Evolutionary conservation across 2,888 invertebrate genomes (phyloP), one percentile per base, ranked within the genome.

Genomic region (Synergus laeviventris): DNA sequence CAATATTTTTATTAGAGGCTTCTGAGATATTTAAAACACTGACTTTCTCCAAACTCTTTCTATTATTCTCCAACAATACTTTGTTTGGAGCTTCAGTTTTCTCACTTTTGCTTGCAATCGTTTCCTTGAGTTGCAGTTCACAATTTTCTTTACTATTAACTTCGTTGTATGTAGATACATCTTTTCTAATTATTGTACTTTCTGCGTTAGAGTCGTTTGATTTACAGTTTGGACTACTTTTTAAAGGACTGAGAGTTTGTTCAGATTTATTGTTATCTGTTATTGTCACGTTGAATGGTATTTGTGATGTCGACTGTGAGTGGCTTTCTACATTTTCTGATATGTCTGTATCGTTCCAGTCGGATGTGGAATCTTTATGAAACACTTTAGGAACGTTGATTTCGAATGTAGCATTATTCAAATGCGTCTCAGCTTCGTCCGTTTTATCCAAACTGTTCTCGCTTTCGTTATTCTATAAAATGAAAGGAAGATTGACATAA

Each of bases 251-350:
- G 54, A 61, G 54, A 38, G 76, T 74, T 62, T 83, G 59, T 9
- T 82, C 77, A 39, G 75, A 81, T 49, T 82, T 86, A 78, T 88
- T 89, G 60, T 89, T 88, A 76, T 88, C 88, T 12, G 86, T 87
- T 89, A 90, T 89, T 84, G 89, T 90, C 84, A 87, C 88, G 77
- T 90, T 90, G 81, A 89, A 87, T 76, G 90, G 89, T 77, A 87
- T 81, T 75, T 87, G 85, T 49, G 86, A 78, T 79, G 83, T 85
- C 5, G 86, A 84, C 16, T 87, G 86, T 4, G 86, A 87, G 24
- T 81, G 73, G 76, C 85, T 89, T 42, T 88, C 88, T 36, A 84
- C 80, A 74, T 87, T 87, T 36, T 88, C 87, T 4, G 87, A 87
- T 54, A 84, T 84, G 77, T 89, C 87, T 66, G 84, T 86, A 76